phyloP scores from a whole-genome alignment of 1,140 invertebrate genomes.

The Amyelois transitella region DNA sequence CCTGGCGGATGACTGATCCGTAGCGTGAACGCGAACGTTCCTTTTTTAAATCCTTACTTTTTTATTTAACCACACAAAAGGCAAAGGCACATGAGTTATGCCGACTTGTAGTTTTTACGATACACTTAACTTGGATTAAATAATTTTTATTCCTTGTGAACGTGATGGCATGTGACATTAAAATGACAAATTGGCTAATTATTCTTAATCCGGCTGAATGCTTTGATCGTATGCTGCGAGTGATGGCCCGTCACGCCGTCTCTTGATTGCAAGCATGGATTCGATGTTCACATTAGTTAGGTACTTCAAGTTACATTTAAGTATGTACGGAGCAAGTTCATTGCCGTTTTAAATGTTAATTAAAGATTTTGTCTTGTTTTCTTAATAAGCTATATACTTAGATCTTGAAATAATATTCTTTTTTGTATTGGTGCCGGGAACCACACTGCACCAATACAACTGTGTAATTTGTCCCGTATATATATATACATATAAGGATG shows the following conservation, averaged over 20 bases:
- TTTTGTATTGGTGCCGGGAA: too few species aligned
- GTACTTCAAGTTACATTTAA: neutral
- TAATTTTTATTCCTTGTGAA: constrained; percentile 55
- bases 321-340: constrained; percentile 14
- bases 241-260: constrained; percentile 36
- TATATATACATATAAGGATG: too few species aligned
- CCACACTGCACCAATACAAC: too few species aligned
- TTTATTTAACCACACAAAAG: constrained; percentile 63
- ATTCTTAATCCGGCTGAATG: constrained; percentile 59
- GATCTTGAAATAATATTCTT: neutral
- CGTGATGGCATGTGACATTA: constrained; percentile 72
- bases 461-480: too few species aligned
- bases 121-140: constrained; percentile 66
- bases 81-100: constrained; percentile 64
- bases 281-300: constrained; percentile 9
- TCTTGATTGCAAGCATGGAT: constrained; percentile 23
- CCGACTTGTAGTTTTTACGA: constrained; percentile 69
- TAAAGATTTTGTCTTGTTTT: constrained; percentile 2
- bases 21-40: constrained; percentile 63
- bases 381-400: neutral
- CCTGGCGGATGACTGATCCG: constrained; percentile 66
- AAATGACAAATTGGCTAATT: constrained; percentile 74
- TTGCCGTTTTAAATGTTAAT: constrained; percentile 17
- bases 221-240: constrained; percentile 26
- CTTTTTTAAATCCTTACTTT: constrained; percentile 51